These are phyloP conservation scores for Leistus spinibarbis DNA, from an alignment of 2,888 invertebrate species.

Conservation along the genomic window DNA sequence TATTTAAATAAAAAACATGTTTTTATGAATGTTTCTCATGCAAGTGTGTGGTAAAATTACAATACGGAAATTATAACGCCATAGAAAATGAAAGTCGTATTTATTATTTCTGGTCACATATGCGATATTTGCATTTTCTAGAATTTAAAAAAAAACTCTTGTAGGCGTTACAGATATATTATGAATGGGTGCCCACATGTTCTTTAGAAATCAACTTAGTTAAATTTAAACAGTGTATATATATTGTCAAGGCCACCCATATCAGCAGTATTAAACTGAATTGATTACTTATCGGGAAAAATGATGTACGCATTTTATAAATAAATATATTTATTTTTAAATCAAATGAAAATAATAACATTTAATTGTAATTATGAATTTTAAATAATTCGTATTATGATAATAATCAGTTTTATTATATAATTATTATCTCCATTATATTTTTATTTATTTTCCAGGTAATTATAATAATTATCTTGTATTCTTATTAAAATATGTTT, in stretches of 20 bases:
- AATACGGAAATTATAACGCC: neutral
- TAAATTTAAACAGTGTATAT: too few species aligned
- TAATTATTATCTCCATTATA: too few species aligned
- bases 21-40: neutral
- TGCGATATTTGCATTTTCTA: neutral
- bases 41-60: neutral
- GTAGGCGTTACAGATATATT: neutral
- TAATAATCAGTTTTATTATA: neutral
- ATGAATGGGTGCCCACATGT: neutral
- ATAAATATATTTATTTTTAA: neutral
- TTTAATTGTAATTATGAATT: neutral
- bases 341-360: neutral
- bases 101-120: neutral
- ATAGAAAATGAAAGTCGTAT: neutral
- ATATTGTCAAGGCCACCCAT: neutral
- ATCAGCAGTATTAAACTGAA: neutral
- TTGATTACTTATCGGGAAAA: neutral
- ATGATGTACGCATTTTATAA: neutral
- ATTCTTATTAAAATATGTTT: too few species aligned
- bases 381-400: neutral
- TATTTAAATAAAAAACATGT: too few species aligned
- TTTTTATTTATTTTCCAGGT: too few species aligned
- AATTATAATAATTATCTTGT: too few species aligned
- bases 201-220: neutral
- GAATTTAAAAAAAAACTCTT: neutral